A percentile compares a stretch with the other conserved stretches of the same genome.
phyloP scores from a whole-genome alignment of 2,888 invertebrate genomes.

The Orthosia gracilis region DNA sequence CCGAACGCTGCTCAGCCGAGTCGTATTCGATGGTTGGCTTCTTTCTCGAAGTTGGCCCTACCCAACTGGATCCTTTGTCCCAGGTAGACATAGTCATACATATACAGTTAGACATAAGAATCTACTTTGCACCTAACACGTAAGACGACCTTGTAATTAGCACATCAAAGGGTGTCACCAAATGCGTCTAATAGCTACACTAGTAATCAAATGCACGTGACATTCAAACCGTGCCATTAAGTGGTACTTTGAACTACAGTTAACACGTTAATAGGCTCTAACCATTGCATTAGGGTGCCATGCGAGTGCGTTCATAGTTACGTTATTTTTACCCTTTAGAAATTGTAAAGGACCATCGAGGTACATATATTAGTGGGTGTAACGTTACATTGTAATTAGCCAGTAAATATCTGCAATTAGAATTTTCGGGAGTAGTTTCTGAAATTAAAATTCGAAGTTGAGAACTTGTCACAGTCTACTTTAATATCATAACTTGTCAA shows the following conservation, averaged over 20 bases:
- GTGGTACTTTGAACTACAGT: slow-evolving; percentile 36
- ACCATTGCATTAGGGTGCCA: slow-evolving; percentile 28
- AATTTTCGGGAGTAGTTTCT: neutral
- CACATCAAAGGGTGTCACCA: slow-evolving; percentile 33
- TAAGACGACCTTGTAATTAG: neutral
- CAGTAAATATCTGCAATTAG: neutral
- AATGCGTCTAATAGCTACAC: slow-evolving; percentile 33
- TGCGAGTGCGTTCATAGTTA: neutral
- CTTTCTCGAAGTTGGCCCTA: too few relatives aligned
- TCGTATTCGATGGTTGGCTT: too few relatives aligned
- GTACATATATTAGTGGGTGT: neutral
- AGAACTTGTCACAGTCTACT: neutral
- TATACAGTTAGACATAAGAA: too few relatives aligned
- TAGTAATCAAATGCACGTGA: slow-evolving; percentile 33
- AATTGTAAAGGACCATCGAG: too few relatives aligned
- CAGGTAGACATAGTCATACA: too few relatives aligned
- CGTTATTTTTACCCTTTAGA: neutral
- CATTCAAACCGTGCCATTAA: slow-evolving; percentile 29
- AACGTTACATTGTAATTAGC: neutral
- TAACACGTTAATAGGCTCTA: slow-evolving; percentile 29
- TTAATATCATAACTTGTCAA: too few relatives aligned
- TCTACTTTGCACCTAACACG: too few relatives aligned
- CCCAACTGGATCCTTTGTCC: too few relatives aligned
- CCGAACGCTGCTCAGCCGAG: too few relatives aligned
- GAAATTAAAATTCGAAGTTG: neutral